Evolutionary conservation across 1,140 invertebrate species (phyloP).

Genomic region (Galendromus occidentalis): DNA sequence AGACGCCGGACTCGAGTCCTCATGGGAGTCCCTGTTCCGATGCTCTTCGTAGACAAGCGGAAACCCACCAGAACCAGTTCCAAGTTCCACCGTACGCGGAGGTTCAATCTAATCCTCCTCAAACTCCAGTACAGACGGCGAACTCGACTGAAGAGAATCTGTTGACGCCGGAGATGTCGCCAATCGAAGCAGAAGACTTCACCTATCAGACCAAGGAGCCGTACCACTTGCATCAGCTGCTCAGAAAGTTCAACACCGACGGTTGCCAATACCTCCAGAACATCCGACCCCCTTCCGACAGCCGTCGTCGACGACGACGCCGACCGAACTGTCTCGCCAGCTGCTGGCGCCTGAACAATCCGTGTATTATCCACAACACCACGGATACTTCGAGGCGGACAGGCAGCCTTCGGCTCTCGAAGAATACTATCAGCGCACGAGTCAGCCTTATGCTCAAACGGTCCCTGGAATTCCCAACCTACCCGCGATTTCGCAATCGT

Average conservation of each 20-base stretch:
- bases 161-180: background rate
- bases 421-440: background rate
- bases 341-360: background rate
- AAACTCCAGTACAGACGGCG: background rate
- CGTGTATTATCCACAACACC: background rate
- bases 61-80: background rate
- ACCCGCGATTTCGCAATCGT: constrained; percentile 3
- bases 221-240: background rate
- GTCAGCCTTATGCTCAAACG: background rate
- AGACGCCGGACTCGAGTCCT: background rate
- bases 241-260: constrained; percentile 8
- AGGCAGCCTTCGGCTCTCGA: background rate
- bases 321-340: background rate
- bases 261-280: constrained; percentile 8
- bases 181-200: constrained; percentile 4
- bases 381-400: background rate
- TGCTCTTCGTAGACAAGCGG: background rate
- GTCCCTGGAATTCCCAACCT: background rate
- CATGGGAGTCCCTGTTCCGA: background rate
- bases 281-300: background rate
- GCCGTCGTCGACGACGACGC: background rate
- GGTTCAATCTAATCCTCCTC: background rate
- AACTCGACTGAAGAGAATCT: background rate
- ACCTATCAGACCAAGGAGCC: background rate
- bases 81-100: constrained; percentile 1